Conservation (phyloP, 1,140 invertebrate genomes). For the Dendroctonus valens region DNA sequence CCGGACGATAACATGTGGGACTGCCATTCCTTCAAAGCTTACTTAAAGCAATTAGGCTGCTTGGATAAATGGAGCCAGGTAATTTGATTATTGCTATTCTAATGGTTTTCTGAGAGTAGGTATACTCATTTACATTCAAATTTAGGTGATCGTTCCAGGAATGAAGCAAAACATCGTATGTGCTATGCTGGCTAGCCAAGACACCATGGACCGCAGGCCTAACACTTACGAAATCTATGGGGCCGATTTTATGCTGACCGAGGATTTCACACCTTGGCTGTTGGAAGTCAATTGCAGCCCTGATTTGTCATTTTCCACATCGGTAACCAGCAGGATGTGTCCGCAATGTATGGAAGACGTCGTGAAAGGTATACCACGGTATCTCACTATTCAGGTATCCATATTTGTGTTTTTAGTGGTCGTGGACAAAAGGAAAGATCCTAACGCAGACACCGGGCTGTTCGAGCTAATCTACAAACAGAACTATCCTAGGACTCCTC, state of each 20-base stretch:
- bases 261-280: slow-evolving; percentile 87
- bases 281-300: slow-evolving; percentile 95
- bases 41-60: slow-evolving; percentile 70
- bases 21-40: slow-evolving; percentile 72
- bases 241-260: slow-evolving; percentile 89
- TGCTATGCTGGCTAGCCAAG: slow-evolving; percentile 81
- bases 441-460: slow-evolving; percentile 77
- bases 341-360: slow-evolving; percentile 86
- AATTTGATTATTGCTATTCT: slow-evolving; percentile 45
- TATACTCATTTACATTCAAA: no score
- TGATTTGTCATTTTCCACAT: slow-evolving; percentile 84
- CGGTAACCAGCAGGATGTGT: slow-evolving; percentile 83
- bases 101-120: background rate
- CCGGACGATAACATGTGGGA: slow-evolving; percentile 88
- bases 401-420: slow-evolving; percentile 66
- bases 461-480: slow-evolving; percentile 85
- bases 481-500: slow-evolving; percentile 69
- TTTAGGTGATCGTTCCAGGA: slow-evolving; percentile 51
- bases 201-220: slow-evolving; percentile 79
- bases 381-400: background rate
- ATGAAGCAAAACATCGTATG: slow-evolving; percentile 88
- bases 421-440: slow-evolving; percentile 75
- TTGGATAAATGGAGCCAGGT: slow-evolving; percentile 73
- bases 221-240: slow-evolving; percentile 93
- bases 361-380: slow-evolving; percentile 73